Percentiles rank a stretch among this genome's conserved stretches.
Conservation (phyloP, 2,888 invertebrate species). For the Amiota communis region DNA sequence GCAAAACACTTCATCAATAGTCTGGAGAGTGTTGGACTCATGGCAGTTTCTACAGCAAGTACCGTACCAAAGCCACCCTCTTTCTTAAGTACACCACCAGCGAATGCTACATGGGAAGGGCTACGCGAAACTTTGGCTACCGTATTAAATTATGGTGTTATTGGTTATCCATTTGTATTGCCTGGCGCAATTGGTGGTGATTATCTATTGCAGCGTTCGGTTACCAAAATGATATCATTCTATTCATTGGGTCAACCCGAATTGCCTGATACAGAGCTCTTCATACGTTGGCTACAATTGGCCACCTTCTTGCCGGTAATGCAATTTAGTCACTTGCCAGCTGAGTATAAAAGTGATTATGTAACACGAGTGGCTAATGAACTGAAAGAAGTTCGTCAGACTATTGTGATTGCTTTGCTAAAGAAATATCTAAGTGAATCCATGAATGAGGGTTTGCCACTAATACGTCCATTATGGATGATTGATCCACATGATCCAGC, state of each 20-base stretch:
- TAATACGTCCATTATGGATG: conserved; percentile 94
- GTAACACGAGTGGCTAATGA: conserved; percentile 85
- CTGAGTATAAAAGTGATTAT: conserved; percentile 86
- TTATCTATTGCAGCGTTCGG: conserved; percentile 76
- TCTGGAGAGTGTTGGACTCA: conserved; percentile 76
- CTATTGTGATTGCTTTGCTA: conserved; percentile 83
- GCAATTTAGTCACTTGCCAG: conserved; percentile 91
- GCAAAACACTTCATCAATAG: conserved; percentile 79
- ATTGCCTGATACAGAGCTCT: conserved; percentile 86
- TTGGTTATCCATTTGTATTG: conserved; percentile 94
- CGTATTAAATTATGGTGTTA: conserved; percentile 88
- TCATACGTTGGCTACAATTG: conserved; percentile 92
- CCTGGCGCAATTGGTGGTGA: conserved; percentile 96
- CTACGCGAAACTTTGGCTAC: conserved; percentile 88
- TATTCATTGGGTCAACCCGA: conserved; percentile 76
- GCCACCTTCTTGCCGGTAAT: conserved; percentile 93
- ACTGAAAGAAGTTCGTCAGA: conserved; percentile 82
- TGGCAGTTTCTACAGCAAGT: conserved; percentile 89
- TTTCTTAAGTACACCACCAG: conserved; percentile 88
- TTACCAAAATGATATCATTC: conserved; percentile 74
- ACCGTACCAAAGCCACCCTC: conserved; percentile 87
- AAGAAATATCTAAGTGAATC: conserved; percentile 86
- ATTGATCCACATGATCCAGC: conserved; percentile 85
- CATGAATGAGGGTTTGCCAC: conserved; percentile 85
- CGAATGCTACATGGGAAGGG: conserved; percentile 91